Evolutionary conservation across 2,888 invertebrate species (phyloP), one percentile per base, ranked within the genome.

Genomic region (Norana najaformis): DNA sequence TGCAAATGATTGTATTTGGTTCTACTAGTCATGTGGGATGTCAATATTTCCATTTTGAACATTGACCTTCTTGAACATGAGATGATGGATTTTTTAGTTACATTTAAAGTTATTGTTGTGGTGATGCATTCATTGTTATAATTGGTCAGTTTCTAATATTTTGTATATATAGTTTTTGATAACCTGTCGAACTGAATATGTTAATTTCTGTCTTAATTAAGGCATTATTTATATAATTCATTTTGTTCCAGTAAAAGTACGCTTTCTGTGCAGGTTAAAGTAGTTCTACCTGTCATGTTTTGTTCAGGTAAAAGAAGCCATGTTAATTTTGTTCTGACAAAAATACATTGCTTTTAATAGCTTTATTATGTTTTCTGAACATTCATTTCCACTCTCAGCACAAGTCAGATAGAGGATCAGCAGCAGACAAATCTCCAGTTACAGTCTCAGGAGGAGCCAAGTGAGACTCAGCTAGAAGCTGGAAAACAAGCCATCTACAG

Each of bases 401-500:
- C 85, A 23, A 85, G 85, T 85, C 85, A 85, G 37, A 85, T 35
- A 6, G 85, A 85, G 35, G 85, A 85, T 36, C 35, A 85, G 37
- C 35, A 85, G 35, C 85, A 36, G 85, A 35, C 37, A 85, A 85
- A 85, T 85, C 85, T 36, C 36, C 35, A 85, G 20, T 85, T 85
- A 37, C 35, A 85, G 18, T 11, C 13, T 30, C 36, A 85, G 35
- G 85, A 85, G 37, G 85, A 85, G 37, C 85, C 85, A 36, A 85
- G 85, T 36, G 85, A 85, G 85, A 35, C 85, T 36, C 85, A 85
- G 16, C 20, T 85, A 36, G 85, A 85, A 35, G 37, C 85, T 37
- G 85, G 85, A 0, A 85, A 85, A 37, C 85, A 85, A 23, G 85
- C 85, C 20, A 85, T 85, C 37, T 85, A 85, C 85, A 85, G 37